A percentile compares a stretch with the other conserved stretches of the same genome.
Evolutionary conservation across 2,797 vertebrate genomes (phyloP).

Genomic region (Poecilia velifera): DNA sequence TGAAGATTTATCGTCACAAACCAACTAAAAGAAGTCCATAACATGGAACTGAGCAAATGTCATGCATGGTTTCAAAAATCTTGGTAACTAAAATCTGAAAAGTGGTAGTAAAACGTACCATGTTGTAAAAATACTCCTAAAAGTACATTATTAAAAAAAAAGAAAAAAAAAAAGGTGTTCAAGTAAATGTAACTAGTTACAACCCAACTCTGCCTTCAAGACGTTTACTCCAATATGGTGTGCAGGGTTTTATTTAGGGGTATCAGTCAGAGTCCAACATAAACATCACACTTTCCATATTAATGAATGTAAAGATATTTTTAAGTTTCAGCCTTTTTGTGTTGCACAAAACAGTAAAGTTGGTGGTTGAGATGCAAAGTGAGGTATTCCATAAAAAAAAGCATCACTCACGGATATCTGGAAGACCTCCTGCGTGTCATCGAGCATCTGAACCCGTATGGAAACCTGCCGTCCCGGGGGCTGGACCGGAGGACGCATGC

Average conservation of each 20-base stretch:
- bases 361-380: neutral
- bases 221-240: neutral
- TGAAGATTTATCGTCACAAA: neutral
- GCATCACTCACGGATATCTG: constrained; percentile 89
- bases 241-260: neutral
- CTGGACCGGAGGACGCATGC: constrained; percentile 84
- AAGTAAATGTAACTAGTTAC: too few relatives aligned
- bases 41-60: neutral
- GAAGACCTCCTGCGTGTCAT: constrained; percentile 94
- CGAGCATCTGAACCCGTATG: constrained; percentile 93
- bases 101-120: too few relatives aligned
- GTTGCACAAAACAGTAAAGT: neutral
- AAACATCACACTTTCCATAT: neutral
- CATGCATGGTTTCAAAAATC: neutral
- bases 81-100: neutral
- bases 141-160: too few relatives aligned
- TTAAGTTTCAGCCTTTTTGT: neutral
- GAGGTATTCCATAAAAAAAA: neutral
- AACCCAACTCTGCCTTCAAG: too few relatives aligned
- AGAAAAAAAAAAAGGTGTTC: too few relatives aligned
- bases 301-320: neutral
- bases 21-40: neutral
- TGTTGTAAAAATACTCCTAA: too few relatives aligned
- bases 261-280: neutral
- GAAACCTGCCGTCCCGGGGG: constrained; percentile 87